phyloP scores from a whole-genome alignment of 2,113 vertebrate species.

The Erythrocebus patas region DNA sequence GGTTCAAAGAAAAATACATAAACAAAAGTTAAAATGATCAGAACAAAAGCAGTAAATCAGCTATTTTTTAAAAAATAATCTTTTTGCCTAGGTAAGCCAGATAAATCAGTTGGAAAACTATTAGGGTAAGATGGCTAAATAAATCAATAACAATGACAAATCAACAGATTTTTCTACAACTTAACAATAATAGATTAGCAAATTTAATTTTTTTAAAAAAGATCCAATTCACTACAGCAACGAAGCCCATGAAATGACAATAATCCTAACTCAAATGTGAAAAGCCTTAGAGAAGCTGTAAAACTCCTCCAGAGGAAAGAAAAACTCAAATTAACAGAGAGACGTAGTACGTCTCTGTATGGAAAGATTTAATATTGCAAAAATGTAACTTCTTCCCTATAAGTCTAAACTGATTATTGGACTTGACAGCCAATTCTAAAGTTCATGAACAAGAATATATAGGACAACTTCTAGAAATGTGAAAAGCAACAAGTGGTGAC shows the following conservation, averaged over 20 bases:
- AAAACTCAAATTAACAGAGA: neutral
- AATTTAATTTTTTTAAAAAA: neutral
- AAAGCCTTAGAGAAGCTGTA: neutral
- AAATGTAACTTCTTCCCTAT: neutral
- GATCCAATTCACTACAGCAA: neutral
- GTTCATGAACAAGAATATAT: neutral
- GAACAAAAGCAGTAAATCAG: neutral
- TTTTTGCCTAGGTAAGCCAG: neutral
- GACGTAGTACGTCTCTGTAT: neutral
- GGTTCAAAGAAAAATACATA: neutral
- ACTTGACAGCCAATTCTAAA: neutral
- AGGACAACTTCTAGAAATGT: neutral
- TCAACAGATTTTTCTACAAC: neutral
- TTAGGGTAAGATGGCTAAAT: neutral
- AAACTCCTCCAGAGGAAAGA: neutral
- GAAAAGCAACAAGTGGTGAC: neutral
- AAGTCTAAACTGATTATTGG: neutral
- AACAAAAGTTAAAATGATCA: neutral
- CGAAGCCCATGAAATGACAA: neutral
- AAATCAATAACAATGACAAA: neutral
- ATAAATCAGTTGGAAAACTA: neutral
- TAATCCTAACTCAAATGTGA: neutral
- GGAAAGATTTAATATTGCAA: neutral
- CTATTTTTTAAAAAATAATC: neutral
- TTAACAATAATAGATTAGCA: neutral